Evolutionary conservation across 23 tunicate species (phyloP), one percentile per base, ranked within the genome.

Genomic region (Phallusia fumigata): DNA sequence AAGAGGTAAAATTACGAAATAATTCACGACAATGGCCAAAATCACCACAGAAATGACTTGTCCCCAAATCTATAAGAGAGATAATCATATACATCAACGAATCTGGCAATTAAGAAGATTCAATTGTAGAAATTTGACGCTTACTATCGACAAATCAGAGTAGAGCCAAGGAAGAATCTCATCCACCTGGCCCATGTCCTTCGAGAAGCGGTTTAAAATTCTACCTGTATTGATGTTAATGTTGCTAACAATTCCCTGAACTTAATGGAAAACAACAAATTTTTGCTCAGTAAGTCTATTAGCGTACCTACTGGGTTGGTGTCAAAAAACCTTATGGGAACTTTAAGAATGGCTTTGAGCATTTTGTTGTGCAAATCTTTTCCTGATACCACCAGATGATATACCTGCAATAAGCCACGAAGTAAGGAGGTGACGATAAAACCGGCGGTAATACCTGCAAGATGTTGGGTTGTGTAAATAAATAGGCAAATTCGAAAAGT

Each of bases 201-300:
- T 96, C 31, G 99, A 91, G 84, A 96, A 96, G 82, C 99, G 78
- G 90, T 95, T 95, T 52, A 95, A 65, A 74, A 95, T 79, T 6
- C 90, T 52, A 26, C 99, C 96, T 91, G 75, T 3, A 81, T 35
- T 31, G 8, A 6, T 3, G 10, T 3, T 3, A 40, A 40, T 40
- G 5, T 40, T 40, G 69, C 28, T 13, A 58, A 22, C 8, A 58
- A 58, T 58, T 16, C 15, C 13, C 16, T 6, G 28, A 22, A 58
- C 69, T 13, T 6, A 58, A n/a, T n/a, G n/a, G n/a, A n/a, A n/a
- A n/a, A n/a, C n/a, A n/a, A 58, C 69, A 16, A 36, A 5, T 40
- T 40, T 40, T 40, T 40, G 47, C 5, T 40, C 10, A 40, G 31
- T n/a, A 0, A 32, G 10, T 1, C 18, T 82, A 10, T 40, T 5